These are phyloP conservation scores for Spodoptera frugiperda DNA, from an alignment of 1,140 invertebrate genomes.

Conservation along the genomic window DNA sequence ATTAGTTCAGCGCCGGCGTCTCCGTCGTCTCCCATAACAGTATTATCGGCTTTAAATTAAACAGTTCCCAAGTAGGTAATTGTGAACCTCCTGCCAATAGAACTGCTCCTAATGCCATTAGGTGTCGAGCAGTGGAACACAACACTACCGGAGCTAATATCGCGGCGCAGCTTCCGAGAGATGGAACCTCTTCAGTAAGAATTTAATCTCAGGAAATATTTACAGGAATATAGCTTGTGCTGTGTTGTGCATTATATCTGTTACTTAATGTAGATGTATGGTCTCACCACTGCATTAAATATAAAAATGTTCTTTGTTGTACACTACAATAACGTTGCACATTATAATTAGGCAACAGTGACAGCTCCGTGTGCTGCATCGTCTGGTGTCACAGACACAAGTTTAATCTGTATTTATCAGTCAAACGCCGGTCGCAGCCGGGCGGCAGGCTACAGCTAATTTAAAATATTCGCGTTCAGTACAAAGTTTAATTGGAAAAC, in stretches of 20 bases:
- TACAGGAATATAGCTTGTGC: background rate
- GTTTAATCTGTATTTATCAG: conserved; percentile 39
- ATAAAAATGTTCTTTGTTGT: too few species aligned
- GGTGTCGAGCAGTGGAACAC: conserved; percentile 18
- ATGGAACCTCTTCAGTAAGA: background rate
- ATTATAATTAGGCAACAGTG: background rate
- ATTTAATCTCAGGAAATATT: conserved; percentile 7
- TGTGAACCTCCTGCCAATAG: conserved; percentile 40
- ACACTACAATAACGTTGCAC: too few species aligned
- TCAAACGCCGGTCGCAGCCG: conserved; percentile 11
- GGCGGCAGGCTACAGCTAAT: conserved; percentile 39
- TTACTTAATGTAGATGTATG: too few species aligned
- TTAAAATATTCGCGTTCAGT: conserved; percentile 46
- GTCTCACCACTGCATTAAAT: too few species aligned
- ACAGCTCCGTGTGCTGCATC: background rate
- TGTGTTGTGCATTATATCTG: background rate
- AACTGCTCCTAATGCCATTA: conserved; percentile 39
- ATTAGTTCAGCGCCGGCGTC: conserved; percentile 17
- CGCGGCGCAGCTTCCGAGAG: background rate
- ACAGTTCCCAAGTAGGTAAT: conserved; percentile 47
- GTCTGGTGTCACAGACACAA: conserved; percentile 11
- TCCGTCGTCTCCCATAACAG: conserved; percentile 42
- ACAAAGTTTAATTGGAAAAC: conserved; percentile 49
- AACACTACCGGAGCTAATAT: conserved; percentile 19
- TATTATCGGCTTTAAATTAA: conserved; percentile 48